Conservation (phyloP, 1,140 invertebrate genomes). For the Physella acuta region DNA sequence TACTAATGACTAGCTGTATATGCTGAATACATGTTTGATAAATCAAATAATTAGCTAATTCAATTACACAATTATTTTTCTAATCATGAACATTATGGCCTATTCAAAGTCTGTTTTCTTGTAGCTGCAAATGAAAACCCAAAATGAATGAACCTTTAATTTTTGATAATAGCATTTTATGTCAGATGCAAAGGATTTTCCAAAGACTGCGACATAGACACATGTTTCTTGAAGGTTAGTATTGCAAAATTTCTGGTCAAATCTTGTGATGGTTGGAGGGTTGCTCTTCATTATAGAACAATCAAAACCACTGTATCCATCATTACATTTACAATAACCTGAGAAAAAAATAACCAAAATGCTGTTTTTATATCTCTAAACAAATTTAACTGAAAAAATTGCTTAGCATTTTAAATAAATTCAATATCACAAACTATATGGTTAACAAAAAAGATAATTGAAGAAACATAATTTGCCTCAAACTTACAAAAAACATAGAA, state of each 20-base stretch:
- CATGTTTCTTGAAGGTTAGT: constrained; percentile 7
- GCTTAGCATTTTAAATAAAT: no score
- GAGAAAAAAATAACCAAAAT: neutral
- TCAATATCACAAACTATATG: no score
- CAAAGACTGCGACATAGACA: constrained; percentile 35
- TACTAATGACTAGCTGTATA: no score
- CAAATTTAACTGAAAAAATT: no score
- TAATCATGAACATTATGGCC: neutral
- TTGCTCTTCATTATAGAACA: constrained; percentile 30
- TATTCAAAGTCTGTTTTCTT: neutral
- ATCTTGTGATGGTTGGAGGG: constrained; percentile 26
- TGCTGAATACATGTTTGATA: no score
- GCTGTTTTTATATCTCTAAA: no score
- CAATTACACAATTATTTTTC: neutral
- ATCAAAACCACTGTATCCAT: constrained; percentile 28
- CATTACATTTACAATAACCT: constrained; percentile 35
- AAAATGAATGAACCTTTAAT: constrained; percentile 29
- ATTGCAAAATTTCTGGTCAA: constrained; percentile 37
- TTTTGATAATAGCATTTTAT: constrained; percentile 34
- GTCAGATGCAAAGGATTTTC: constrained; percentile 35
- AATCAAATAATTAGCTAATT: no score
- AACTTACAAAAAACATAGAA: no score
- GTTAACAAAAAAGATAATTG: no score
- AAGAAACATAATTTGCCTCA: no score
- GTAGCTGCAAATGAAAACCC: no score